Evolutionary conservation across 1,140 invertebrate species (phyloP), one percentile per base, ranked within the genome.

Genomic region (Drosophila pectinifera): DNA sequence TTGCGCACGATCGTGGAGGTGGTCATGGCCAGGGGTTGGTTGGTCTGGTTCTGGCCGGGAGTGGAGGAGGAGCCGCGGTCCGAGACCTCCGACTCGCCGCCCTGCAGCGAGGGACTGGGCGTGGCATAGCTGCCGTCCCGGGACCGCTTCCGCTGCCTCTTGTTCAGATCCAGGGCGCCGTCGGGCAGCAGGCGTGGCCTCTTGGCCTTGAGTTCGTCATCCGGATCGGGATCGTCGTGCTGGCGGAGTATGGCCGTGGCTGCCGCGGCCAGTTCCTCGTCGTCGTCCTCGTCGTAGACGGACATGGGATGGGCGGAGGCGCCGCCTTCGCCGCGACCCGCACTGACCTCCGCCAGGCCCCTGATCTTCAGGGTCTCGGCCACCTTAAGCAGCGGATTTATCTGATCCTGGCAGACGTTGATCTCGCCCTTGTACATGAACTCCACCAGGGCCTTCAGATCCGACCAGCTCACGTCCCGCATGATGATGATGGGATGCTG

Each of bases 381-480:
- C 55, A 97, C 97, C 84, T 97, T 97, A 4, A 98, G 93, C 56
- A 98, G 92, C 0, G 97, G 96, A 24, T 96, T 95, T 74, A 98
- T 97, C 88, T 98, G 96, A 69, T 98, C 97, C 92, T 98, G 97
- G 34, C 96, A 96, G 54, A 98, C 97, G 92, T 97, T 98, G 69
- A 98, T 97, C 93, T 98, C 97, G 5, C 97, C 97, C 91, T 97
- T 96, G 93, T 98, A 98, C 97, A 98, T 98, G 90, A 98, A 98
- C 91, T 98, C 97, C 36, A 98, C 96, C 13, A 96, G 95, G 18
- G 97, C 96, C 91, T 97, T 97, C 73, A 98, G 91, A 83, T 98
- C 97, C 13, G 95, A 95, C 94, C 96, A 97, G 90, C 96, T 96
- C 63, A 98, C 96, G 92, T 98, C 97, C 79, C 96, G 95, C 94